Conservation (phyloP, 2,888 invertebrate species). For the Craniophora ligustri region DNA sequence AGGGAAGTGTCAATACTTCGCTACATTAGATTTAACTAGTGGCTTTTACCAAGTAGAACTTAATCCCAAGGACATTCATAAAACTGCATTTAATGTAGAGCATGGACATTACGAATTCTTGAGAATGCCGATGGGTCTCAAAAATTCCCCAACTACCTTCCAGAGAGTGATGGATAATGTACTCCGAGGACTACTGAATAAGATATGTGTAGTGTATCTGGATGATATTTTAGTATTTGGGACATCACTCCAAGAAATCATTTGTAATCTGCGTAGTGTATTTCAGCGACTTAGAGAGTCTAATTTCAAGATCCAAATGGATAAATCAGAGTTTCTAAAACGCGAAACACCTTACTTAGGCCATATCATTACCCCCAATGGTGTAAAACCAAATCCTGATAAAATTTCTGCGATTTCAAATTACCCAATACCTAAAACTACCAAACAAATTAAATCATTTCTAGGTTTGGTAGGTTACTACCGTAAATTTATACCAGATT, state of each 20-base stretch:
- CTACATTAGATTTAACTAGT: not conserved
- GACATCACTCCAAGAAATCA: not conserved
- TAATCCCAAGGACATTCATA: not conserved
- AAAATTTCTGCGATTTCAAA: slow-evolving; percentile 6
- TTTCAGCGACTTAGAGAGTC: slow-evolving; percentile 2
- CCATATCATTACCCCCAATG: not conserved
- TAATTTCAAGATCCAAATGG: slow-evolving; percentile 3
- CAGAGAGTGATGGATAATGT: no score
- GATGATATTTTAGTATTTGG: slow-evolving; percentile 1
- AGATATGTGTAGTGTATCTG: not conserved
- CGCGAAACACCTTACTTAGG: slow-evolving; percentile 1
- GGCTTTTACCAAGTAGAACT: not conserved
- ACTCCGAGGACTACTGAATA: not conserved
- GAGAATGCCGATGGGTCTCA: slow-evolving; percentile 5
- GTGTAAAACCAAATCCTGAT: slow-evolving; percentile 5
- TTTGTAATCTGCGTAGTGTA: not conserved
- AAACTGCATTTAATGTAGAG: slow-evolving; percentile 1
- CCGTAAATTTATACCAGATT: slow-evolving; percentile 1
- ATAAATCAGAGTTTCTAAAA: not conserved
- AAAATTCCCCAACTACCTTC: not conserved
- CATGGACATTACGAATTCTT: slow-evolving; percentile 8
- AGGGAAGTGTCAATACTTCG: slow-evolving; percentile 10
- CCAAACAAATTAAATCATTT: slow-evolving; percentile 5
- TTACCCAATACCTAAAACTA: slow-evolving; percentile 2
- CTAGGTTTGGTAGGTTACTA: slow-evolving; percentile 4